phyloP scores from a whole-genome alignment of 2,888 invertebrate species.

The Anagyrus pseudococci region DNA sequence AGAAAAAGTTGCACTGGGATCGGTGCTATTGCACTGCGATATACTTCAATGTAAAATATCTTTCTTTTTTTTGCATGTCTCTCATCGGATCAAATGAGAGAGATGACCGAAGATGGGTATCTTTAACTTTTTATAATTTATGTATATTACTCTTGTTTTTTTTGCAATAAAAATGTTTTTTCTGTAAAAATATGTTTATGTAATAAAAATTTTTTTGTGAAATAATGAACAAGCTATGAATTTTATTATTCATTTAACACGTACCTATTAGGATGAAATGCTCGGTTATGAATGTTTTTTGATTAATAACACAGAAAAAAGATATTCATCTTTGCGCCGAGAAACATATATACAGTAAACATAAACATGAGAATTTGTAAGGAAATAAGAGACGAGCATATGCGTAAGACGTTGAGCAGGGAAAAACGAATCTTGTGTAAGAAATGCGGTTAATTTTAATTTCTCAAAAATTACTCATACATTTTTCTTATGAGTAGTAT shows the following conservation, averaged over 20 bases:
- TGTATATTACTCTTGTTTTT: constrained; percentile 6
- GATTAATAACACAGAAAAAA: too few relatives aligned
- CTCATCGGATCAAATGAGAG: constrained; percentile 13
- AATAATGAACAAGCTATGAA: neutral
- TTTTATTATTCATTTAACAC: neutral
- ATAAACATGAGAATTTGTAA: too few relatives aligned
- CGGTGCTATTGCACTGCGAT: constrained; percentile 25
- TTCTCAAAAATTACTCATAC: too few relatives aligned
- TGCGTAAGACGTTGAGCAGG: too few relatives aligned
- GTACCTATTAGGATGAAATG: neutral
- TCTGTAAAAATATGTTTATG: neutral
- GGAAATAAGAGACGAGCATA: too few relatives aligned
- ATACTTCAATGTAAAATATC: constrained; percentile 9
- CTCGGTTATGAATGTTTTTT: too few relatives aligned
- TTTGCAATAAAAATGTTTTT: constrained; percentile 12
- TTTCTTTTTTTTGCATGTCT: constrained; percentile 10
- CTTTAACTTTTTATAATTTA: constrained; percentile 12
- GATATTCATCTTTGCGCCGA: too few relatives aligned
- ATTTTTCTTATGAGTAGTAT: too few relatives aligned
- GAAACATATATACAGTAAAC: too few relatives aligned
- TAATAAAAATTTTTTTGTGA: neutral
- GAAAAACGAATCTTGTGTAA: too few relatives aligned
- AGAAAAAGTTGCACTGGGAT: constrained; percentile 12
- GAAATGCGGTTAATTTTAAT: too few relatives aligned
- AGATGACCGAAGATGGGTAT: constrained; percentile 23